Evolutionary conservation across 2,113 vertebrate genomes (phyloP), one percentile per base, ranked within the genome.

Genomic region (Apodemus speciosus): DNA sequence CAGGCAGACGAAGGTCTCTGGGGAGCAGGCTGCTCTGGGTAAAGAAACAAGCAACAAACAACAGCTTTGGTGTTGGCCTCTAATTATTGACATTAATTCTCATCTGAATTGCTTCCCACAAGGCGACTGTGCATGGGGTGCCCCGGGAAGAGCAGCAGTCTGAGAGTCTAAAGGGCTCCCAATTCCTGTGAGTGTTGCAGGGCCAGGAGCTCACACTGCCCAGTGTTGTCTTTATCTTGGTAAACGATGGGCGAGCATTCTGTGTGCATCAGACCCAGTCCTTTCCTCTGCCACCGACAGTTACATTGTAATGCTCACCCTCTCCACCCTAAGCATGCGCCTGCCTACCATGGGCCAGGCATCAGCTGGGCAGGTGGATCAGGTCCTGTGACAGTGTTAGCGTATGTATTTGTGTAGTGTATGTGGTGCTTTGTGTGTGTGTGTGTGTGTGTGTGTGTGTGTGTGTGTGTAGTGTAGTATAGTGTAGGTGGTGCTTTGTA

Each of bases 1-100:
- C 32, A 27, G 88, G 46, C 23, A 46, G 64, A 32, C 68, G 40
- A 73, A 9, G 8, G 84, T 46, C 64, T n/a, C 85, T 35, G 72
- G 84, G 77, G 66, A 38, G 0, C 3, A 46, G 91, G 66, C 9
- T 68, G 46, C 32, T 53, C 76, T n/a, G 46, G 58, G 69, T 71
- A 71, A 77, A 95, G 93, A 69, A 75, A 43, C 64, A 91, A 80
- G 73, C 35, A 85, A 13, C 35, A 76, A 16, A 66, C 79, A 77
- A 9, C 56, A 16, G 7, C 0, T 85, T 88, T 88, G 94, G 69
- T 86, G 83, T 73, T 68, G 88, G 77, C 89, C 91, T 90, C 66
- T 96, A 88, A 83, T 77, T 73, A 72, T 77, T 27, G 14, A 9
- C 83, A 51, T 90, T 81, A 43, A 92, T 94, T 91, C 91, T 75